phyloP scores from a whole-genome alignment of 2,888 invertebrate species.

The Cylloceria caligata region DNA sequence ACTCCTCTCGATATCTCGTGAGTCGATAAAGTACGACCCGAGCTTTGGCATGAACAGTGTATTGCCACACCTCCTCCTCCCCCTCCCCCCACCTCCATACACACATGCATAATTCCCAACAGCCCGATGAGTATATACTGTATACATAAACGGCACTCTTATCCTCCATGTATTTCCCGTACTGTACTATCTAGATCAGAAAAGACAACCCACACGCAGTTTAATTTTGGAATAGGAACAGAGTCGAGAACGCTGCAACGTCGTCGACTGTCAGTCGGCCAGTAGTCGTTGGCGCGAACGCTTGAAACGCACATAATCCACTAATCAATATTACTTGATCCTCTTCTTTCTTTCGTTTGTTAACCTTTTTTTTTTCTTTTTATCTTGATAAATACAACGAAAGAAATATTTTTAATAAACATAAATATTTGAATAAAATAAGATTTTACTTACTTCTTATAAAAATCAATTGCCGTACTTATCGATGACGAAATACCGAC shows the following conservation, averaged over 20 bases:
- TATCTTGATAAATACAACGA: not conserved
- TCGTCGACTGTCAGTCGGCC: slow-evolving; percentile 43
- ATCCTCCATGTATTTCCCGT: slow-evolving; percentile 12
- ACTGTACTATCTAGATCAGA: slow-evolving; percentile 62
- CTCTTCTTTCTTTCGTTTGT: slow-evolving; percentile 2
- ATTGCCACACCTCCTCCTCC: no score
- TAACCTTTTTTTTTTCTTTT: not conserved
- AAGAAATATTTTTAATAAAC: not conserved
- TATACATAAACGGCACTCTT: slow-evolving; percentile 7
- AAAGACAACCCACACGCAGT: slow-evolving; percentile 62
- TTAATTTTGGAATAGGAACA: slow-evolving; percentile 65
- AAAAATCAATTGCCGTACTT: not conserved
- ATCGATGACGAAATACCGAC: not conserved
- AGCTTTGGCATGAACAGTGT: slow-evolving; percentile 20
- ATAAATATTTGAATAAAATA: not conserved
- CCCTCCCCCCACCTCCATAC: no score
- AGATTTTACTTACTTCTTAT: slow-evolving; percentile 13
- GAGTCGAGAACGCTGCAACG: not conserved
- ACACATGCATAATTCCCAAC: not conserved
- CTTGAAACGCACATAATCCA: slow-evolving; percentile 12
- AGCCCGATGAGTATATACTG: no score
- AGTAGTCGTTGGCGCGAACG: slow-evolving; percentile 32
- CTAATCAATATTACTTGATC: slow-evolving; percentile 36
- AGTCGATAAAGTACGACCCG: slow-evolving; percentile 69
- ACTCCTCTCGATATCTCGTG: slow-evolving; percentile 63